Evolutionary conservation across 2,113 vertebrate species (phyloP).

Genomic region (Cervus canadensis): DNA sequence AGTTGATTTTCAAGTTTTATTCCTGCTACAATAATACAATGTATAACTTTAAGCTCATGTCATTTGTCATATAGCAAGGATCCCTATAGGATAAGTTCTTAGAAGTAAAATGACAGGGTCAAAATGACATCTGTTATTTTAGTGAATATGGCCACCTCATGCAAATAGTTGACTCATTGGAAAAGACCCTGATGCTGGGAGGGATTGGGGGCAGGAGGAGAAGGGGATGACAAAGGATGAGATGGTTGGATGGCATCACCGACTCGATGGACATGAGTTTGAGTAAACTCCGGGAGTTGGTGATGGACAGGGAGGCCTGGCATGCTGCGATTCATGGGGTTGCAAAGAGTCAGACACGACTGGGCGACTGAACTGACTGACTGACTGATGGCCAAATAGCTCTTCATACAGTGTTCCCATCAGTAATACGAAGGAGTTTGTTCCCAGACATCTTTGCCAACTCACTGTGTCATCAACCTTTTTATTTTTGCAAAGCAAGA

Average conservation of each 20-base stretch:
- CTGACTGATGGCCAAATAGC: not conserved
- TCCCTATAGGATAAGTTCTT: not conserved
- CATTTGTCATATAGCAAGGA: not conserved
- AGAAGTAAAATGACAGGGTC: not conserved
- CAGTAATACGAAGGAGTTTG: not conserved
- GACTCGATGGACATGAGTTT: no score
- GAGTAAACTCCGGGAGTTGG: no score
- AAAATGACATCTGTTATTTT: not conserved
- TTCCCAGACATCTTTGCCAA: not conserved
- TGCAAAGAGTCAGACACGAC: no score
- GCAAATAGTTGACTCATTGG: no score
- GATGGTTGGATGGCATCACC: no score
- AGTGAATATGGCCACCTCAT: not conserved
- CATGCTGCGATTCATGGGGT: no score
- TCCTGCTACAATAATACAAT: not conserved
- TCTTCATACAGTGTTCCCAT: not conserved
- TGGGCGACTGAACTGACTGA: no score
- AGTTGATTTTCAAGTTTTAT: not conserved
- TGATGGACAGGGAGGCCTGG: no score
- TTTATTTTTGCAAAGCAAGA: not conserved
- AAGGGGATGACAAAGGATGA: no score
- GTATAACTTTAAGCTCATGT: not conserved
- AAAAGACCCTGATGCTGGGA: no score
- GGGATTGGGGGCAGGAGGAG: no score
- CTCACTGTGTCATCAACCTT: not conserved